phyloP scores from a whole-genome alignment of 2,888 invertebrate genomes.

The Branchipolynoe longqiensis region DNA sequence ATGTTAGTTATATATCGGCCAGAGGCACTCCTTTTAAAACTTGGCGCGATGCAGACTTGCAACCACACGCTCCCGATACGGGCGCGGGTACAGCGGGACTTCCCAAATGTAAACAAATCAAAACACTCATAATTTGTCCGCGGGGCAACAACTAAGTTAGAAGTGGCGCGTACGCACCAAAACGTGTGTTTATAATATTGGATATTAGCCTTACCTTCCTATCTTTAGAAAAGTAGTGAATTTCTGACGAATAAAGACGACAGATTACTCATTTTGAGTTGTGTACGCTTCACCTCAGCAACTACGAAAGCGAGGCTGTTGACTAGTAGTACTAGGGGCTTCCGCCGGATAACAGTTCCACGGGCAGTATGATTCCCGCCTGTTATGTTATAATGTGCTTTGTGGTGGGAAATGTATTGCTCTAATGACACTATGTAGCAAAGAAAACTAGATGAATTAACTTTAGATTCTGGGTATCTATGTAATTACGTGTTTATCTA shows the following conservation, averaged over 20 bases:
- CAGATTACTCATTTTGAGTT: slow-evolving; percentile 27
- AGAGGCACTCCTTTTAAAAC: too few relatives aligned
- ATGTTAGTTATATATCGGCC: too few relatives aligned
- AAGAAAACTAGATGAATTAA: too few relatives aligned
- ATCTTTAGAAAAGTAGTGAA: background rate
- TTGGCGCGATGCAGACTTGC: slow-evolving; percentile 21
- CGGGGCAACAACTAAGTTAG: background rate
- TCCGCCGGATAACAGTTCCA: slow-evolving; percentile 26
- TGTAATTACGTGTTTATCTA: too few relatives aligned
- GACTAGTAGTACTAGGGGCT: background rate
- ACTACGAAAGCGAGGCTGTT: slow-evolving; percentile 27
- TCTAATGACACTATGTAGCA: too few relatives aligned
- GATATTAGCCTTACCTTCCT: background rate
- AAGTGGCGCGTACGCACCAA: background rate
- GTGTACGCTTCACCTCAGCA: slow-evolving; percentile 45
- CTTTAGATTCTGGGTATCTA: too few relatives aligned
- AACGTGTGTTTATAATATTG: background rate
- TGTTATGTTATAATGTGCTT: too few relatives aligned
- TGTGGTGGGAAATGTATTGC: too few relatives aligned
- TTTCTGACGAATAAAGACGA: background rate
- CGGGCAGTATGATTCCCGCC: slow-evolving; percentile 1
- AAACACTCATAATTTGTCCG: too few relatives aligned
- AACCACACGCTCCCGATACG: background rate
- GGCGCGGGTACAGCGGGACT: background rate
- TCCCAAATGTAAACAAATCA: slow-evolving; percentile 11